A percentile compares a stretch with the other conserved stretches of the same genome.
Conservation (phyloP, 2,113 vertebrate genomes). For the Hoplias malabaricus region DNA sequence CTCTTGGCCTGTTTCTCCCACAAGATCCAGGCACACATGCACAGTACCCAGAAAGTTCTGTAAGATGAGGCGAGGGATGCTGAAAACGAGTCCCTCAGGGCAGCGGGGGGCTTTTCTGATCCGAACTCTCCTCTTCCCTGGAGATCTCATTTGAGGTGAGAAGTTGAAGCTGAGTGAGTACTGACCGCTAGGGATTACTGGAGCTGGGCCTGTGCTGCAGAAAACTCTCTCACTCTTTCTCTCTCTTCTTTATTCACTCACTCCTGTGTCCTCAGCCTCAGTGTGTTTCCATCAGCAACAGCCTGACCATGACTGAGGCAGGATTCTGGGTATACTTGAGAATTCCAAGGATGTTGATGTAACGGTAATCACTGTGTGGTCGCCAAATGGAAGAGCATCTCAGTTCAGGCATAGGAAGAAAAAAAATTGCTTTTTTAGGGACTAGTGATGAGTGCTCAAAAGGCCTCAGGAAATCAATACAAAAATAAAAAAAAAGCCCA, state of each 20-base stretch:
- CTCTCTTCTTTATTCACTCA: slow-evolving; percentile 13
- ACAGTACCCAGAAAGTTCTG: slow-evolving; percentile 51
- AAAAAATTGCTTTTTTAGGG: not conserved
- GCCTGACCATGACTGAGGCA: not conserved
- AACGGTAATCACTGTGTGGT: slow-evolving; percentile 9
- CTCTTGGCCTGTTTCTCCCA: not conserved
- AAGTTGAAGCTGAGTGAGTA: slow-evolving; percentile 54
- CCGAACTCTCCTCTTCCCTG: slow-evolving; percentile 45
- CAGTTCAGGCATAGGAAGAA: not conserved
- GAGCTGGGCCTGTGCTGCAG: slow-evolving; percentile 32
- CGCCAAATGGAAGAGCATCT: not conserved
- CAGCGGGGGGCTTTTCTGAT: slow-evolving; percentile 36
- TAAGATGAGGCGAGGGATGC: slow-evolving; percentile 49
- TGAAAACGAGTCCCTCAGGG: slow-evolving; percentile 45
- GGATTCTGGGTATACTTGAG: slow-evolving; percentile 11
- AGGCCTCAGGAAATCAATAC: not conserved
- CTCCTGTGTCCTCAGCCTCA: slow-evolving; percentile 17
- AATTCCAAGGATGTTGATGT: not conserved
- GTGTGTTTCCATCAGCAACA: slow-evolving; percentile 4
- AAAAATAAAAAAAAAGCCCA: too few relatives aligned
- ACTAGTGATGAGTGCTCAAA: not conserved
- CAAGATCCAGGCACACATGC: not conserved
- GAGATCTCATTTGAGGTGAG: slow-evolving; percentile 70
- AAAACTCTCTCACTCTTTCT: slow-evolving; percentile 4
- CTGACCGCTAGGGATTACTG: slow-evolving; percentile 54